Percentiles rank a stretch among this genome's conserved stretches.
phyloP scores from a whole-genome alignment of 2,113 vertebrate genomes.

The Labeo rohita region DNA sequence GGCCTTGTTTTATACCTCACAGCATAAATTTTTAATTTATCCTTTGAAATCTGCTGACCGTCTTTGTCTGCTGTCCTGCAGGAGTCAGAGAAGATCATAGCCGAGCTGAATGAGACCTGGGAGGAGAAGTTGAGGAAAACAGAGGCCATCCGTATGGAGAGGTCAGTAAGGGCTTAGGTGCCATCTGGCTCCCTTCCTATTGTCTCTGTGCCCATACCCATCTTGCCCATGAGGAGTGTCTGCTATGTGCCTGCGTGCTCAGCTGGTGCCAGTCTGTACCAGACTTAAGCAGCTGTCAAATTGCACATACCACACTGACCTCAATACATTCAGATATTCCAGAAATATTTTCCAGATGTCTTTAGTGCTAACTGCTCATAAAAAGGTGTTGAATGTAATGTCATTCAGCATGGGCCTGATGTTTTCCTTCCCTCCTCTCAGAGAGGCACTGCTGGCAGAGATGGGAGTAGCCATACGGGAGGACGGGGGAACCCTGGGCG shows the following conservation, averaged over 20 bases:
- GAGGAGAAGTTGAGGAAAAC: slow-evolving; percentile 94
- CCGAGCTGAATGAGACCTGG: slow-evolving; percentile 91
- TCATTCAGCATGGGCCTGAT: slow-evolving; percentile 24
- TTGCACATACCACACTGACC: background rate
- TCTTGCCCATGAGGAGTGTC: slow-evolving; percentile 50
- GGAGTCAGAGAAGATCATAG: slow-evolving; percentile 99
- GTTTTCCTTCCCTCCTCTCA: slow-evolving; percentile 60
- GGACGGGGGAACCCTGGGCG: slow-evolving; percentile 96
- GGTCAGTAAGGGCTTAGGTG: slow-evolving; percentile 74
- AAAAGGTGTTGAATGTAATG: background rate
- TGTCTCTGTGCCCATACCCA: slow-evolving; percentile 42
- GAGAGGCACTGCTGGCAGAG: slow-evolving; percentile 95
- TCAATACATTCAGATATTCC: background rate
- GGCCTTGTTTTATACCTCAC: background rate
- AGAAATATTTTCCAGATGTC: background rate
- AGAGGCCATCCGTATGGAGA: slow-evolving; percentile 97
- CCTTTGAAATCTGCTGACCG: slow-evolving; percentile 6
- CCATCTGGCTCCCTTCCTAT: slow-evolving; percentile 41
- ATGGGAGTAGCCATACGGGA: slow-evolving; percentile 99
- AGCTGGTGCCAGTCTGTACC: slow-evolving; percentile 52
- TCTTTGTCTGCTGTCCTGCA: slow-evolving; percentile 60
- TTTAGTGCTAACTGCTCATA: background rate
- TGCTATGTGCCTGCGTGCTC: slow-evolving; percentile 36
- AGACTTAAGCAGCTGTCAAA: slow-evolving; percentile 20
- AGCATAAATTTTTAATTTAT: background rate